Conservation (phyloP, 2,888 invertebrate genomes). For the Periphyllus acericola region DNA sequence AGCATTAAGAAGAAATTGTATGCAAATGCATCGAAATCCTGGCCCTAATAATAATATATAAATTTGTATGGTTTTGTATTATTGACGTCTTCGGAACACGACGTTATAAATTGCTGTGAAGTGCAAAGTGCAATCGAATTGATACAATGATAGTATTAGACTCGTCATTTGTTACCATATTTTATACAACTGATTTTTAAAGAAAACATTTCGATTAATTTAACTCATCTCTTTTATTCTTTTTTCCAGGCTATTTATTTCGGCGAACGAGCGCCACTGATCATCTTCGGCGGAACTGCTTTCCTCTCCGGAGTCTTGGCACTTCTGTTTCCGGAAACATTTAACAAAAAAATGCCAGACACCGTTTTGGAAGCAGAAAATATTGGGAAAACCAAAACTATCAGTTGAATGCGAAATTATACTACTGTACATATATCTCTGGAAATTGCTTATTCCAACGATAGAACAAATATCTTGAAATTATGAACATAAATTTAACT, state of each 20-base stretch:
- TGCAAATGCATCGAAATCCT: too few species aligned
- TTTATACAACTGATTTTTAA: too few species aligned
- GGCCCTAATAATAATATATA: too few species aligned
- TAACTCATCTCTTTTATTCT: not conserved
- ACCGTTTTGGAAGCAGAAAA: constrained; percentile 76
- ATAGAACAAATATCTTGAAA: not conserved
- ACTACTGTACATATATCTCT: not conserved
- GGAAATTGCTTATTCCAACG: not conserved
- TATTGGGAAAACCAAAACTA: constrained; percentile 18
- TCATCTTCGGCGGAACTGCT: constrained; percentile 75
- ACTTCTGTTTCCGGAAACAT: constrained; percentile 78
- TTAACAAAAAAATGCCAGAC: constrained; percentile 74
- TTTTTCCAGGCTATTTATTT: constrained; percentile 63
- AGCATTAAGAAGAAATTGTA: too few species aligned
- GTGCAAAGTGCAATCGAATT: too few species aligned
- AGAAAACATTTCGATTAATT: too few species aligned
- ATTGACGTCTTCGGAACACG: too few species aligned
- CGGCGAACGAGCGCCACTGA: constrained; percentile 71
- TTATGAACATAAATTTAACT: not conserved
- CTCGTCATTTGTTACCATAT: too few species aligned
- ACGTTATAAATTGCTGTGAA: too few species aligned
- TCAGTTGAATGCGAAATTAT: not conserved
- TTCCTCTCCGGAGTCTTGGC: constrained; percentile 73
- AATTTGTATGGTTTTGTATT: too few species aligned
- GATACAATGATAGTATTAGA: too few species aligned